Base-by-base conservation (phyloP, 2,888 invertebrate genomes). In the Drosophila recens region DNA sequence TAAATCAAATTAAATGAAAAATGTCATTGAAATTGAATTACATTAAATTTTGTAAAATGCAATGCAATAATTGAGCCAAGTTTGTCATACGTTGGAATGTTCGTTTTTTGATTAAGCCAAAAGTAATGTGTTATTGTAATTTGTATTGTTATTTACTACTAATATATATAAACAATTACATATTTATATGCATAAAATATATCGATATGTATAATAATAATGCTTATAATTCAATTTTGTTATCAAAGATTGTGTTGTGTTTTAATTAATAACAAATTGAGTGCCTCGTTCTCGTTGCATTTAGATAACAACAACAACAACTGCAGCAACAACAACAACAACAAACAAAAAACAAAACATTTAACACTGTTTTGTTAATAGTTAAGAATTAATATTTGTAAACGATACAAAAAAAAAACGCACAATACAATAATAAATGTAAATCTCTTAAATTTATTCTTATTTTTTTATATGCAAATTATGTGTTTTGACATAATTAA, bases 91-190 rank as follows among this genome's bases (percentile, higher is more conserved):
- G 74, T 59, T 65, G 64, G 64, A 71, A 68, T 71, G 76, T 82
- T 80, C 79, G 72, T 87, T 86, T 65, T 65, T 79, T 74, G 82
- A 87, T 87, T 83, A 88, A 88, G 86, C 85, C 85, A 86, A 88
- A 88, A 82, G 82, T 83, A 86, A 87, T 85, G 77, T 86, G 88
- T 86, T 86, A 88, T 80, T 88, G 86, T 86, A 86, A 86, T 85
- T 84, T 85, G 84, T 84, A 84, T 82, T 84, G 84, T 84, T 84
- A 84, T 84, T 87, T 84, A 84, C 85, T 84, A 84, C 79, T 83
- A 79, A 87, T 65, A 48, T 67, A 43, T 30, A 82, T 75, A 48
- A 48, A 67, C 36, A 63, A 66, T 36, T 45, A 34, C 57, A 57
- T 61, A 64, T n/a, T n/a, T 64, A 27, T 53, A 57, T 23, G 71